Conservation (phyloP, 2,113 vertebrate genomes). For the Corythornis cristatus region DNA sequence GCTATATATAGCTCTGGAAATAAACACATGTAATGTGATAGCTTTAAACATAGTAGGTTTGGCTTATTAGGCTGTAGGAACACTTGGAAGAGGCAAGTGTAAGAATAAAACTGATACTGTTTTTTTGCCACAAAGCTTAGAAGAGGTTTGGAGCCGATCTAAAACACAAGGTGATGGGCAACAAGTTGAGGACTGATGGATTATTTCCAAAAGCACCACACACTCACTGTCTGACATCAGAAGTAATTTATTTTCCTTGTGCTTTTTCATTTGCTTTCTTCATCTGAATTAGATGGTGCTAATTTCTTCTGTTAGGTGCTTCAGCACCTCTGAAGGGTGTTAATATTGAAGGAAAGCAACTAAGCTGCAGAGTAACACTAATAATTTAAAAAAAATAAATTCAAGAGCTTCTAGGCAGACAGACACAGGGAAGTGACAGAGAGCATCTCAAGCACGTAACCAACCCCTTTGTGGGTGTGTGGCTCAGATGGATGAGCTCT, state of each 20-base stretch:
- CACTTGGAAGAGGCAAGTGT: background rate
- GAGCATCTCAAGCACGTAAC: background rate
- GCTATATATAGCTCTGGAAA: constrained; percentile 40
- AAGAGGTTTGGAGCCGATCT: background rate
- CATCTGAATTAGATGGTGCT: background rate
- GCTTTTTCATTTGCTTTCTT: background rate
- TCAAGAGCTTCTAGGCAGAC: background rate
- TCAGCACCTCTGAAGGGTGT: background rate
- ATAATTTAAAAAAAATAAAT: background rate
- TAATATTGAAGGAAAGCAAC: background rate
- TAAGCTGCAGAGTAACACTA: background rate
- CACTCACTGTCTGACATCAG: accelerated
- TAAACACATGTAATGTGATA: background rate
- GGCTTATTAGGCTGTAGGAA: background rate
- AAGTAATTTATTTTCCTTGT: background rate
- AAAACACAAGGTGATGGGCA: background rate
- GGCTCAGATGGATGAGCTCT: background rate
- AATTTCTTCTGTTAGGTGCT: background rate
- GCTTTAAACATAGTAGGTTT: background rate
- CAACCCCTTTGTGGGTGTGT: background rate
- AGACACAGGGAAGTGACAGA: background rate
- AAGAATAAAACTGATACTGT: background rate
- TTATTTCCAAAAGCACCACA: background rate
- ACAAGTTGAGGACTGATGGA: background rate
- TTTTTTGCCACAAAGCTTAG: background rate